These are phyloP conservation scores for Orchestia grillus DNA, from an alignment of 1,140 invertebrate genomes.

Conservation along the genomic window DNA sequence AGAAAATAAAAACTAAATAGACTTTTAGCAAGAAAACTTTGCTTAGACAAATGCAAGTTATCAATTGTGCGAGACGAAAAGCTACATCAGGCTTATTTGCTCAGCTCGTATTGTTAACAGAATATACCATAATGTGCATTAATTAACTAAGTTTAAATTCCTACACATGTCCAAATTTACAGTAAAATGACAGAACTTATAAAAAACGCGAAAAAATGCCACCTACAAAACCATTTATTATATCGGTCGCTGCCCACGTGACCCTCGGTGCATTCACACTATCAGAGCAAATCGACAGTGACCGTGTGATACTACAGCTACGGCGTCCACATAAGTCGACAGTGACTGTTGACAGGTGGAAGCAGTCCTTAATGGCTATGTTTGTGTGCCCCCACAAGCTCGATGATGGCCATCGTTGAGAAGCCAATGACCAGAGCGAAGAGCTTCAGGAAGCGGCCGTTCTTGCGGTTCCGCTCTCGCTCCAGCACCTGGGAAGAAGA, in stretches of 20 bases:
- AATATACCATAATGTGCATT: not conserved
- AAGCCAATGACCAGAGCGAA: conserved; percentile 76
- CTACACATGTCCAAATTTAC: not conserved
- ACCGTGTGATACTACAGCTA: too few species aligned
- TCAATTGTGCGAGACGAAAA: not conserved
- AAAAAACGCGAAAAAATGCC: not conserved
- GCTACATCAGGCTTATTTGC: not conserved
- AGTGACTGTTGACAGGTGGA: too few species aligned
- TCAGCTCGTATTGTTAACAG: not conserved
- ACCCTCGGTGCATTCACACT: too few species aligned
- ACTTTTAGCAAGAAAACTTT: not conserved
- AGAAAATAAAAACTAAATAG: not conserved
- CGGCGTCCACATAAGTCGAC: too few species aligned
- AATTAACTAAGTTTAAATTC: not conserved
- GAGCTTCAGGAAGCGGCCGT: conserved; percentile 79
- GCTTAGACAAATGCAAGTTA: not conserved
- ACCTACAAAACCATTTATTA: too few species aligned
- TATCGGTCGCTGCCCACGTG: too few species aligned
- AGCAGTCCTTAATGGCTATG: conserved; percentile 59
- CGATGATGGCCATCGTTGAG: conserved; percentile 65
- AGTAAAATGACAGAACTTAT: not conserved
- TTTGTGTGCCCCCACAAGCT: conserved; percentile 64
- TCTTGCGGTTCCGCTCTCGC: conserved; percentile 77
- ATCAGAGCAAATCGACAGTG: too few species aligned
- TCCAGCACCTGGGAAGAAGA: conserved; percentile 71